Evolutionary conservation across 2,888 invertebrate species (phyloP).

Genomic region (Lycocerus yunnanus): DNA sequence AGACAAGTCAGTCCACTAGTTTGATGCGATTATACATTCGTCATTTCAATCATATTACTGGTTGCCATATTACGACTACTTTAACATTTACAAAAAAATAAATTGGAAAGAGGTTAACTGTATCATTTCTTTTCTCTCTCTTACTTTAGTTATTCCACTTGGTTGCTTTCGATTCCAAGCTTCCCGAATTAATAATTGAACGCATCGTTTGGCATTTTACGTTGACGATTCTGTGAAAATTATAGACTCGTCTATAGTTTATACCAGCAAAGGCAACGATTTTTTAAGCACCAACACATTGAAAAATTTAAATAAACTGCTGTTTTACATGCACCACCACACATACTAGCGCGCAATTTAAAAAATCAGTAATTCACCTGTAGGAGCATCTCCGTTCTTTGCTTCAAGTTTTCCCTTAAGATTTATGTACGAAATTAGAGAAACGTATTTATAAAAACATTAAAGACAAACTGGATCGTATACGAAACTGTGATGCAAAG

Average conservation of each 20-base stretch:
- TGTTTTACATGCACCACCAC: neutral
- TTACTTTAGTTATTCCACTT: neutral
- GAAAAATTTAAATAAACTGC: neutral
- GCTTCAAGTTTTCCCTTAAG: neutral
- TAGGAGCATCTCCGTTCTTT: neutral
- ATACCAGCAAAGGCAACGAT: neutral
- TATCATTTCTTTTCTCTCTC: neutral
- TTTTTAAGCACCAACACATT: neutral
- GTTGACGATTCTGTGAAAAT: neutral
- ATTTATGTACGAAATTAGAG: neutral
- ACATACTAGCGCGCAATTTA: neutral
- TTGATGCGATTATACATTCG: slow-evolving; percentile 22
- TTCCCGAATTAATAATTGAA: neutral
- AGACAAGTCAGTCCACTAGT: slow-evolving; percentile 20
- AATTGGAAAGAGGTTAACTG: neutral
- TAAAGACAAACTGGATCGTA: neutral
- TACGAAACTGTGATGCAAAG: neutral
- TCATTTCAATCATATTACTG: neutral
- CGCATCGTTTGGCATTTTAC: neutral
- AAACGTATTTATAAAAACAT: neutral
- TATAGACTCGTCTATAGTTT: neutral
- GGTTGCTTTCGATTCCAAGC: neutral
- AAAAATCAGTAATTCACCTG: neutral
- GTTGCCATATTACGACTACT: neutral
- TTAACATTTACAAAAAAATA: neutral